These are phyloP conservation scores for Amphiprion ocellaris DNA, from an alignment of 2,113 vertebrate genomes.

Conservation along the genomic window DNA sequence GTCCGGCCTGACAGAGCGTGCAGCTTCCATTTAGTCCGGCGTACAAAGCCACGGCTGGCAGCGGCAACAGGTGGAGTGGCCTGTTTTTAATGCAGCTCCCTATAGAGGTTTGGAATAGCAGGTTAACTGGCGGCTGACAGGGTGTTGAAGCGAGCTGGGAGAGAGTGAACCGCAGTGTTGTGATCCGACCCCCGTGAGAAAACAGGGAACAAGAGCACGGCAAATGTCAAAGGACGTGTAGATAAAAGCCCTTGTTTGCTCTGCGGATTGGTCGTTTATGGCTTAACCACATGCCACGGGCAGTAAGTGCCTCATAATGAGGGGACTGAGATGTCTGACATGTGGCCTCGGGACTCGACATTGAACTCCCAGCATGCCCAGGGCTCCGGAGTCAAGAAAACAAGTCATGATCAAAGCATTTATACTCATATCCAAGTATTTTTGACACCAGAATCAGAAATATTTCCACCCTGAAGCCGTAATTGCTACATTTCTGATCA, in stretches of 20 bases:
- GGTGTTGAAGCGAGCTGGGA: slow-evolving; percentile 66
- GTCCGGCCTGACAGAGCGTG: not conserved
- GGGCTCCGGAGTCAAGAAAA: not conserved
- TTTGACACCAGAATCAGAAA: too few relatives aligned
- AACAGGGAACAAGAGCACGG: slow-evolving; percentile 48
- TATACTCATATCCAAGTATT: not conserved
- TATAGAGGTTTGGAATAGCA: slow-evolving; percentile 62
- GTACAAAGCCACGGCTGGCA: slow-evolving; percentile 27
- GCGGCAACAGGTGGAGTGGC: slow-evolving; percentile 46
- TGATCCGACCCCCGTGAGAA: slow-evolving; percentile 77
- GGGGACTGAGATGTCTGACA: not conserved
- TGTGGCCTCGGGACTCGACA: not conserved
- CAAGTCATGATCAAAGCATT: not conserved
- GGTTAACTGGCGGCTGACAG: slow-evolving; percentile 70
- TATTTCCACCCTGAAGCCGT: not conserved
- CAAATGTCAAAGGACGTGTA: slow-evolving; percentile 64
- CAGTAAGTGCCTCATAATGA: slow-evolving; percentile 2
- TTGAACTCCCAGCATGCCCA: not conserved
- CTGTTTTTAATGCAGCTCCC: slow-evolving; percentile 49
- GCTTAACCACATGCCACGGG: slow-evolving; percentile 59
- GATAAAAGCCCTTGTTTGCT: slow-evolving; percentile 73
- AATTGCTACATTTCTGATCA: not conserved
- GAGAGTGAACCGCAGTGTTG: slow-evolving; percentile 41
- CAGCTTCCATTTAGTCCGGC: not conserved
- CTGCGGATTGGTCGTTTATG: slow-evolving; percentile 69